Base-by-base conservation (phyloP, 2,113 vertebrate species). In the Dicerorhinus sumatrensis region DNA sequence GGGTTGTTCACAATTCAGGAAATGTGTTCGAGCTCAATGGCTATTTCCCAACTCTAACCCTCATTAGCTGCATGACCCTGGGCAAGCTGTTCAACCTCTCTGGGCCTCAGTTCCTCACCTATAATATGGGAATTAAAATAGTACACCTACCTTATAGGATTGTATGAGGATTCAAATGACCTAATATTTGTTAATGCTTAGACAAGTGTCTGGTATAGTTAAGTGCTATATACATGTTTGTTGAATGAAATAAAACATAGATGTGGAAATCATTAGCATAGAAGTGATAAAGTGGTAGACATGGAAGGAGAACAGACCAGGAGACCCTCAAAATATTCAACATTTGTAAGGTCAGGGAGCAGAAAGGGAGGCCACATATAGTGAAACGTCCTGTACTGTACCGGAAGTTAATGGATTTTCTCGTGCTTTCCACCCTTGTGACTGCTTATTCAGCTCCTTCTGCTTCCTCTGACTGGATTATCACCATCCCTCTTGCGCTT, bases 401-500 rank as follows among this genome's bases (percentile, higher is more conserved):
- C 8, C 17, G 21, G 51, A 18, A 63, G 3, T 5, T 76, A 8
- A 23, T 72, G 33, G 7, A 42, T 60, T 92, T 83, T 85, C 56
- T 83, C 11, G 6, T 20, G 46, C 5, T 75, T 84, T 31, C 27
- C 31, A 67, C 6, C 8, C 4, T 85, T 18, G 3, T 63, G n/a
- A 89, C 36, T 18, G 9, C 75, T 51, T 42, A 13, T 54, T 14
- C 3, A 20, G 29, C 11, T 90, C 54, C 48, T 27, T 31, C 18
- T 33, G 2, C 58, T 79, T 51, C 25, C 46, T 81, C 18, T 33
- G 4, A 6, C 25, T 39, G 31, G 0, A 25, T 72, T 62, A 67
- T 79, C 48, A 2, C 27, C 42, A 2, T 21, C 1, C 1, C 3
- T 33, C 29, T 29, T 72, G 21, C 0, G 8, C 3, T 51, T 36